These are phyloP conservation scores for Coelinius sp. DNA, from an alignment of 2,888 invertebrate species.

Conservation along the genomic window DNA sequence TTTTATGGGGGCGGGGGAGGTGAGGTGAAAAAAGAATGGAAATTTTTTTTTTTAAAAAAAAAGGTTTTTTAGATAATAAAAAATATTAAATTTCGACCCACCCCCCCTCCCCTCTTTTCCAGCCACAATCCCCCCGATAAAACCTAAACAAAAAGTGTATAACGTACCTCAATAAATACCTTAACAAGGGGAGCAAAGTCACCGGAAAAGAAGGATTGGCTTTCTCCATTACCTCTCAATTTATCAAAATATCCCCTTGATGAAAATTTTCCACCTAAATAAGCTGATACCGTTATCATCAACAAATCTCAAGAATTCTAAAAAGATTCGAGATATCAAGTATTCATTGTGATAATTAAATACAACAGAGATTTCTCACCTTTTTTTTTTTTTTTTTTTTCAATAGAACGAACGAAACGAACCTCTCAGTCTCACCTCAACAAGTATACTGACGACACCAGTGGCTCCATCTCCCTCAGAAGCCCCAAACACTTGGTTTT, in stretches of 20 bases:
- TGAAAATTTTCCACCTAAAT: too few species aligned
- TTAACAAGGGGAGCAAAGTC: slow-evolving; percentile 9
- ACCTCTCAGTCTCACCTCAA: too few species aligned
- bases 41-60: neutral
- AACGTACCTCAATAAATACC: neutral
- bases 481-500: too few species aligned
- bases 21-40: neutral
- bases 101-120: neutral
- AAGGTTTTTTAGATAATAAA: neutral
- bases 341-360: too few species aligned
- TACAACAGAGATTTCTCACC: too few species aligned
- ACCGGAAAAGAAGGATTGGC: slow-evolving; percentile 32
- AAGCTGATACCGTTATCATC: too few species aligned
- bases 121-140: neutral
- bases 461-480: too few species aligned
- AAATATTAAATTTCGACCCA: neutral
- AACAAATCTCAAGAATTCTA: too few species aligned
- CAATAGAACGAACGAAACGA: too few species aligned
- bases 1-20: slow-evolving; percentile 32
- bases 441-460: too few species aligned
- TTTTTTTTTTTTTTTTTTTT: too few species aligned
- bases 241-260: slow-evolving; percentile 39
- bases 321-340: too few species aligned
- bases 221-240: slow-evolving; percentile 31
- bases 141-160: neutral